Evolutionary conservation across 2,797 vertebrate species (phyloP), one percentile per base, ranked within the genome.

Genomic region (Remorina albescens): DNA sequence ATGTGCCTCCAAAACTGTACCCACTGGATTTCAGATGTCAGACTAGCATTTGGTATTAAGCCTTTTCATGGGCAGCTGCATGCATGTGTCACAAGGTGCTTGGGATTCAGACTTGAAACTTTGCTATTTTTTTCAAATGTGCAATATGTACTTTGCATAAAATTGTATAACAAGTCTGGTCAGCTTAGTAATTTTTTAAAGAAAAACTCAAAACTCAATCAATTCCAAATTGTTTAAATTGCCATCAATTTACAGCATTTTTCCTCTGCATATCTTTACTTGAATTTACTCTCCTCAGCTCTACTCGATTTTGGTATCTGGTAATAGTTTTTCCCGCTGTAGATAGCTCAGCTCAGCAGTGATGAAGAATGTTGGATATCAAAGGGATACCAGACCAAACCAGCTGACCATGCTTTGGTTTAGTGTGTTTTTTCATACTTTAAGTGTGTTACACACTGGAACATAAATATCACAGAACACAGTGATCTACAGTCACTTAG

Each of bases 31-130:
- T 82, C 51, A 71, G 50, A 78, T 54, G 34, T 79, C 51, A 73
- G 63, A 80, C 59, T 62, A 76, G 59, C 80, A 58, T 88, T 83
- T 88, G 76, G 72, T 87, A 74, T 80, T 71, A 42, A 73, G 59
- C 71, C 69, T 83, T 74, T 85, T 79, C 44, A 67, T 59, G 59
- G 78, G 85, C 86, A 90, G 82, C 86, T 90, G 71, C 74, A 75
- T 86, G 85, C 71, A 71, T 79, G 68, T 69, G 65, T 86, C 73
- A 88, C 53, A 36, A 65, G 71, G 67, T 86, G 75, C 85, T 87
- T 82, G 64, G 58, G 72, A 88, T 81, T 87, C 78, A 86, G 78
- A 85, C 85, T 89, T 90, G 88, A 90, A 87, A 73, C 57, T 53
- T 83, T 82, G 68, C 39, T 58, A 54, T 51, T 71, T 46, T 26